A percentile compares a stretch with the other conserved stretches of the same genome.
These are phyloP conservation scores for Bombus superbus DNA, from an alignment of 1,140 invertebrate genomes.

Conservation along the genomic window DNA sequence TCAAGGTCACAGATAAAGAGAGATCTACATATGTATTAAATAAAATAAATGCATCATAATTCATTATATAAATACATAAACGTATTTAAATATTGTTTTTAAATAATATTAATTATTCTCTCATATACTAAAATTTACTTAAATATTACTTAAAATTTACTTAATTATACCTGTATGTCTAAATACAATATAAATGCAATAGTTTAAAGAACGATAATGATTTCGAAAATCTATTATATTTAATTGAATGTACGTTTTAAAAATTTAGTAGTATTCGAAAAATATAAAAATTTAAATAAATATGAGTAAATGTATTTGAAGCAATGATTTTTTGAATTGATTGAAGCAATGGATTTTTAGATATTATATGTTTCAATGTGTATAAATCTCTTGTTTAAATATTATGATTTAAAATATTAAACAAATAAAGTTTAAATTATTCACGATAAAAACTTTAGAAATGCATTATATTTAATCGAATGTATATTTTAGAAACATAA, in stretches of 20 bases:
- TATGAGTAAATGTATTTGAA: neutral
- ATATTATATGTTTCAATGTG: neutral
- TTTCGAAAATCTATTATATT: neutral
- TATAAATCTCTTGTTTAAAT: neutral
- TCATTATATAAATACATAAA: neutral
- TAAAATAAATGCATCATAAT: neutral
- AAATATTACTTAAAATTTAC: neutral
- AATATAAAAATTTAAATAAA: neutral
- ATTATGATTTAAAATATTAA: neutral
- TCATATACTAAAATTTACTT: neutral
- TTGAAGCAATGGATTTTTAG: neutral
- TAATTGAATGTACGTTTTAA: neutral
- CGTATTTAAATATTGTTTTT: neutral
- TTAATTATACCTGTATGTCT: neutral
- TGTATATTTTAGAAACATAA: no score
- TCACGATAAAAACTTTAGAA: no score
- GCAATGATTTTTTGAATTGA: no score
- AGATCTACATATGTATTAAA: neutral
- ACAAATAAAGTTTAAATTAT: neutral
- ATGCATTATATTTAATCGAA: no score
- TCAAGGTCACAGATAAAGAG: neutral
- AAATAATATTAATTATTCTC: neutral
- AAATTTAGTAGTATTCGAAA: neutral
- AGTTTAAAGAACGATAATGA: neutral
- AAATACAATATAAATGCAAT: neutral